Percentiles rank a stretch among this genome's conserved stretches.
phyloP scores from a whole-genome alignment of 1,140 invertebrate genomes.

The Drosophila elegans region DNA sequence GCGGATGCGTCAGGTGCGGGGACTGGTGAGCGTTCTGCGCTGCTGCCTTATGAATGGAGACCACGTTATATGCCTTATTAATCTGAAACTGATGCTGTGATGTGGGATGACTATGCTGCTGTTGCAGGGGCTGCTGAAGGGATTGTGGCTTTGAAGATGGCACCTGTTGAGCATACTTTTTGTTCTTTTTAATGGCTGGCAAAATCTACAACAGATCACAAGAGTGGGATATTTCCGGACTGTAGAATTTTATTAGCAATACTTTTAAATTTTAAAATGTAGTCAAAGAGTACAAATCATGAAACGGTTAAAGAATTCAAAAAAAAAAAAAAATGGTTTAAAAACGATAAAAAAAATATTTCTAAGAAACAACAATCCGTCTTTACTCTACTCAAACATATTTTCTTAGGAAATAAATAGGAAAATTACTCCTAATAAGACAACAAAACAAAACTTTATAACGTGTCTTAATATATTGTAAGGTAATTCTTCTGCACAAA shows the following conservation, averaged over 20 bases:
- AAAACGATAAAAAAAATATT: too few relatives aligned
- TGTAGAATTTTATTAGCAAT: constrained; percentile 10
- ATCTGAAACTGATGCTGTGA: constrained; percentile 67
- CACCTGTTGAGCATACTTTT: constrained; percentile 61
- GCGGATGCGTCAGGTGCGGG: constrained; percentile 22
- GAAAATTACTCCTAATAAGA: too few relatives aligned
- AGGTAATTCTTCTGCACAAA: too few relatives aligned
- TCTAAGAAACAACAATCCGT: too few relatives aligned
- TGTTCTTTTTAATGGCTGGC: constrained; percentile 67
- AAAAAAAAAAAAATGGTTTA: too few relatives aligned
- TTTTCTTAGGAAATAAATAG: too few relatives aligned
- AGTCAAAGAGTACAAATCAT: background rate
- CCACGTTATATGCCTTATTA: constrained; percentile 64
- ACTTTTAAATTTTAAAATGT: background rate
- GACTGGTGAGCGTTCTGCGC: constrained; percentile 44
- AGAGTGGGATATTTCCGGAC: constrained; percentile 34
- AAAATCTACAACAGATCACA: constrained; percentile 75
- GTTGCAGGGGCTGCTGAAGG: constrained; percentile 25
- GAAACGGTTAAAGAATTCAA: background rate
- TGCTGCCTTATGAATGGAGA: constrained; percentile 56
- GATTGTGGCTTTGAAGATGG: constrained; percentile 44
- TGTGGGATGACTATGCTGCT: constrained; percentile 17
- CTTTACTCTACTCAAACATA: too few relatives aligned
- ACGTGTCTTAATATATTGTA: too few relatives aligned
- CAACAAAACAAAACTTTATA: too few relatives aligned